These are phyloP conservation scores for Aegithalos caudatus DNA, from an alignment of 2,113 vertebrate species.

Conservation along the genomic window DNA sequence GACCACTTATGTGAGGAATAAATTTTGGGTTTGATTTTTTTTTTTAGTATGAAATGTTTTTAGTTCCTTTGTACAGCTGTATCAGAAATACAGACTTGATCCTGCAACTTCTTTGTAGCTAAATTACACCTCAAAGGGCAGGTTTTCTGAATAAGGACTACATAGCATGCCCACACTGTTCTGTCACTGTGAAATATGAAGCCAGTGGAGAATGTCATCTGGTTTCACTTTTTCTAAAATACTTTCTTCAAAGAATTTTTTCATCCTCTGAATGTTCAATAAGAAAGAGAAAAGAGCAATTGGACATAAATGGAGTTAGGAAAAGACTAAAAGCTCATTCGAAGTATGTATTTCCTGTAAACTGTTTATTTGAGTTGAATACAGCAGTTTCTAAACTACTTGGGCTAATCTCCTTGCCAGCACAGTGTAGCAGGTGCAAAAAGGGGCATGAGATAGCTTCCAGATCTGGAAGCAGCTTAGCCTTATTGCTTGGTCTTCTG, in stretches of 20 bases:
- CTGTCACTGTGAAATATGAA: conserved; percentile 54
- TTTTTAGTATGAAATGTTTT: background rate
- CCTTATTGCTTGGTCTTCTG: background rate
- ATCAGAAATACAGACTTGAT: conserved; percentile 7
- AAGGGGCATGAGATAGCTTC: background rate
- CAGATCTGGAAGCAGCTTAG: background rate
- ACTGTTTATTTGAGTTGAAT: background rate
- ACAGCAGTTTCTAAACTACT: background rate
- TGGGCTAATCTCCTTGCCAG: background rate
- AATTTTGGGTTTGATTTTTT: background rate
- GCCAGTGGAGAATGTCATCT: conserved; percentile 45
- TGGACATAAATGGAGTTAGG: conserved; percentile 4
- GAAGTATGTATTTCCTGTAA: conserved; percentile 16
- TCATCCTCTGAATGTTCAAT: conserved; percentile 36
- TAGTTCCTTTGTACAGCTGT: background rate
- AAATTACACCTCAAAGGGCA: conserved; percentile 32
- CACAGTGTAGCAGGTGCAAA: conserved; percentile 35
- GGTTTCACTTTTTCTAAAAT: conserved; percentile 53
- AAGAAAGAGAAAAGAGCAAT: conserved; percentile 6
- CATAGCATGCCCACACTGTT: background rate
- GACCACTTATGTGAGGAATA: background rate
- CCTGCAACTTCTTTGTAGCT: background rate
- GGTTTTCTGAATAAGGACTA: conserved; percentile 15
- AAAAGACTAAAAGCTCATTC: conserved; percentile 31
- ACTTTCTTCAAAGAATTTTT: conserved; percentile 56